Conservation (phyloP, 2,888 invertebrate genomes). For the Mylabris sibirica region DNA sequence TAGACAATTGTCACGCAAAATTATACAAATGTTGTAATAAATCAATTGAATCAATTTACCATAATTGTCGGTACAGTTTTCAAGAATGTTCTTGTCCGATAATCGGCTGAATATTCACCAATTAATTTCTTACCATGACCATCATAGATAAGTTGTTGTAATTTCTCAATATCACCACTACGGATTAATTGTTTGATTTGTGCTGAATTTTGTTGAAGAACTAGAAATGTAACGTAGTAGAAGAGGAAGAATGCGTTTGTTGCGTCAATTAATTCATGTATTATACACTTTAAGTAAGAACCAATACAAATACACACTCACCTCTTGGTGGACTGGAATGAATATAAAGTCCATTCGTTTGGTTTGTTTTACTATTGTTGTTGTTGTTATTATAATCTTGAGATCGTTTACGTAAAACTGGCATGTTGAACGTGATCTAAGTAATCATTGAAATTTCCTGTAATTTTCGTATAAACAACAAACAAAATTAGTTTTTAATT, state of each 20-base stretch:
- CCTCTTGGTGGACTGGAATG: slow-evolving; percentile 72
- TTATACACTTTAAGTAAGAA: too few species aligned
- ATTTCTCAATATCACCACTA: slow-evolving; percentile 70
- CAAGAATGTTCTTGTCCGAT: slow-evolving; percentile 70
- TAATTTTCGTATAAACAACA: neutral
- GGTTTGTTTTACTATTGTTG: slow-evolving; percentile 21
- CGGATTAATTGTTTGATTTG: slow-evolving; percentile 66
- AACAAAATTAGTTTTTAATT: neutral
- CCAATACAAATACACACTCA: slow-evolving; percentile 60
- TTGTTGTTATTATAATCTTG: slow-evolving; percentile 28
- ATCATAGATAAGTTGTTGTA: slow-evolving; percentile 72
- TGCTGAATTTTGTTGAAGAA: slow-evolving; percentile 64
- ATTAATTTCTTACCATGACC: slow-evolving; percentile 73
- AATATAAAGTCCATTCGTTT: slow-evolving; percentile 65
- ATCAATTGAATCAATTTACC: slow-evolving; percentile 59
- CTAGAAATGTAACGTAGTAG: slow-evolving; percentile 54
- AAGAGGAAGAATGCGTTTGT: slow-evolving; percentile 2
- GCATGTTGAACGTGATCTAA: slow-evolving; percentile 38
- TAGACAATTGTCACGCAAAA: neutral
- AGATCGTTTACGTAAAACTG: slow-evolving; percentile 42
- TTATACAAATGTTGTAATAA: neutral
- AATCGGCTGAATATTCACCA: slow-evolving; percentile 70
- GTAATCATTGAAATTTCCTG: slow-evolving; percentile 11
- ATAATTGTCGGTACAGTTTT: slow-evolving; percentile 74
- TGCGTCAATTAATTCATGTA: slow-evolving; percentile 4